These are phyloP conservation scores for Disparrhopalites patrizii DNA, from an alignment of 2,888 invertebrate species.

Conservation along the genomic window DNA sequence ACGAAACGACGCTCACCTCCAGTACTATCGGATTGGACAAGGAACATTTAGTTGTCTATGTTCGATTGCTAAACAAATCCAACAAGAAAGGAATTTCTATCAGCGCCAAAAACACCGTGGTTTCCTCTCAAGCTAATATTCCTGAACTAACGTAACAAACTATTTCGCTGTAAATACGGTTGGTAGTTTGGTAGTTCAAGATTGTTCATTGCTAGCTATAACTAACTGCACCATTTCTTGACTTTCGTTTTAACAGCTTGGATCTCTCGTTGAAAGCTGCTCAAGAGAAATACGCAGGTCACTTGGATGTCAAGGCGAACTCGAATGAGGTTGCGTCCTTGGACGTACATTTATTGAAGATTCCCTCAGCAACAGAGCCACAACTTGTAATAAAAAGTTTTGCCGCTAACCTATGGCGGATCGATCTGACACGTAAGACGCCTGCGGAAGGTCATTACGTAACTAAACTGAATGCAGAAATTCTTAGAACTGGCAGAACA, in stretches of 20 bases:
- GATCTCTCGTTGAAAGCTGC: neutral
- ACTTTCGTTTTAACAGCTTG: conserved; percentile 11
- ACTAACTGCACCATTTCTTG: too few species aligned
- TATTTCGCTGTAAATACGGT: too few species aligned
- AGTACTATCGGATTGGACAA: neutral
- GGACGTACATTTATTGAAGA: neutral
- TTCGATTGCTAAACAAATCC: neutral
- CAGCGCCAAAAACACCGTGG: neutral
- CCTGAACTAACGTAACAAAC: neutral
- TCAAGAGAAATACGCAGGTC: neutral
- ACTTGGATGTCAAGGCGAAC: neutral
- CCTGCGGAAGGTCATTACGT: neutral
- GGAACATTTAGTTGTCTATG: neutral
- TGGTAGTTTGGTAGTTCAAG: too few species aligned
- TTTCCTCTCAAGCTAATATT: neutral
- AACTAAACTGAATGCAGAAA: conserved; percentile 20
- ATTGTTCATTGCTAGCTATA: too few species aligned
- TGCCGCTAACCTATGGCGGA: neutral
- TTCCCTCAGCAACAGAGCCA: neutral
- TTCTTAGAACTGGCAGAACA: conserved; percentile 9
- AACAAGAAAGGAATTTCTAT: conserved; percentile 1
- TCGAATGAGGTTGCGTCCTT: neutral
- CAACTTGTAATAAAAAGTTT: conserved; percentile 6
- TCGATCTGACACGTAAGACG: conserved; percentile 2
- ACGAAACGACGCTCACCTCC: conserved; percentile 1